phyloP scores from a whole-genome alignment of 2,888 invertebrate species.

The Nymphalis urticae region DNA sequence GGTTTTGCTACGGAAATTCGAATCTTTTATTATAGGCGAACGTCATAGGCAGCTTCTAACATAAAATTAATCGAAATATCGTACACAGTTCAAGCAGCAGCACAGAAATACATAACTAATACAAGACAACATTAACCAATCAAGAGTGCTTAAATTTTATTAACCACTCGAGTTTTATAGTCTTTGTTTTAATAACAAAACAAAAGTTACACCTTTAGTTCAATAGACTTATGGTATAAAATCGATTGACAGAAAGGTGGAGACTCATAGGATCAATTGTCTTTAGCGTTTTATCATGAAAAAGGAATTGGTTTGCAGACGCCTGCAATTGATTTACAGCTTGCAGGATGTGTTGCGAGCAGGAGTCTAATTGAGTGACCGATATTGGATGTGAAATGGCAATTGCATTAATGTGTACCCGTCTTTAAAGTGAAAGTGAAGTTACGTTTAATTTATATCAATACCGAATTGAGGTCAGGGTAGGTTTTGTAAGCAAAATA shows the following conservation, averaged over 20 bases:
- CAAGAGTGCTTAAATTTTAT: conserved; percentile 51
- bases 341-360: conserved; percentile 31
- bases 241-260: background rate
- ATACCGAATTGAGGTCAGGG: background rate
- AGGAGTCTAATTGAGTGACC: conserved; percentile 40
- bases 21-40: too few species aligned
- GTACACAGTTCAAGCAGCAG: conserved; percentile 40
- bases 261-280: conserved; percentile 20
- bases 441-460: background rate
- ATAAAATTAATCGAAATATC: conserved; percentile 2
- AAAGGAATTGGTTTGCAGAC: conserved; percentile 39
- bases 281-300: conserved; percentile 27
- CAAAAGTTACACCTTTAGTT: conserved; percentile 11
- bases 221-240: conserved; percentile 20
- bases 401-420: conserved; percentile 33
- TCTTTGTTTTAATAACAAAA: conserved; percentile 29
- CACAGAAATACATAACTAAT: conserved; percentile 41
- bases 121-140: conserved; percentile 46
- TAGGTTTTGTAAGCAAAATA: background rate
- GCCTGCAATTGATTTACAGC: conserved; percentile 41
- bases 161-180: conserved; percentile 49
- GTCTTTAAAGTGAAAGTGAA: conserved; percentile 25
- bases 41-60: background rate
- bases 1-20: too few species aligned
- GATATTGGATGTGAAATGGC: conserved; percentile 42